Evolutionary conservation across 2,113 vertebrate genomes (phyloP).

Genomic region (Callipepla squamata): DNA sequence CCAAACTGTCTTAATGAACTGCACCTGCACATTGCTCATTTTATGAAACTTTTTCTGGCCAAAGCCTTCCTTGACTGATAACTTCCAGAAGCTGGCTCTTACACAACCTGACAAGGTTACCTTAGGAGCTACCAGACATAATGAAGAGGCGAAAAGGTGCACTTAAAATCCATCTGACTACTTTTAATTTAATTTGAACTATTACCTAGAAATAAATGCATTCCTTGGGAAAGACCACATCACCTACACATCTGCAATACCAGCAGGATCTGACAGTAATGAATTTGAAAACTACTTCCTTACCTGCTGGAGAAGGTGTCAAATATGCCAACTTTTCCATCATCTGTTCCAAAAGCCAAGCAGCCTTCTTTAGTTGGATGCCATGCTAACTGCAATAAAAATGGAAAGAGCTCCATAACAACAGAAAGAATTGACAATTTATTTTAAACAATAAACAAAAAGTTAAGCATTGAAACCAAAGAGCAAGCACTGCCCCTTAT

Average conservation of each 20-base stretch:
- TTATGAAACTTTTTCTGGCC: not conserved
- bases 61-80: not conserved
- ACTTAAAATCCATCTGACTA: not conserved
- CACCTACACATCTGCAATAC: not conserved
- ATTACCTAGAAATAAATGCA: not conserved
- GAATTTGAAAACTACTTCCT: not conserved
- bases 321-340: constrained; percentile 96
- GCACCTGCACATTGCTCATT: not conserved
- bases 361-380: constrained; percentile 90
- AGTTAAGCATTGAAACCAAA: not conserved
- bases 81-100: not conserved
- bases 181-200: not conserved
- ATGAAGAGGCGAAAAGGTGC: not conserved
- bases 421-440: not conserved
- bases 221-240: not conserved
- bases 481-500: not conserved
- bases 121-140: not conserved
- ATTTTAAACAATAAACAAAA: not conserved
- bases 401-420: not conserved
- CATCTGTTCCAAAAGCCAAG: constrained; percentile 95
- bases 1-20: not conserved
- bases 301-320: constrained; percentile 92
- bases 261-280: not conserved
- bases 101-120: not conserved
- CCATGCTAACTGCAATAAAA: constrained; percentile 87